Percentiles rank a stretch among this genome's conserved stretches.
Conservation (phyloP, 1,140 invertebrate species). For the Aradophagus sp. region DNA sequence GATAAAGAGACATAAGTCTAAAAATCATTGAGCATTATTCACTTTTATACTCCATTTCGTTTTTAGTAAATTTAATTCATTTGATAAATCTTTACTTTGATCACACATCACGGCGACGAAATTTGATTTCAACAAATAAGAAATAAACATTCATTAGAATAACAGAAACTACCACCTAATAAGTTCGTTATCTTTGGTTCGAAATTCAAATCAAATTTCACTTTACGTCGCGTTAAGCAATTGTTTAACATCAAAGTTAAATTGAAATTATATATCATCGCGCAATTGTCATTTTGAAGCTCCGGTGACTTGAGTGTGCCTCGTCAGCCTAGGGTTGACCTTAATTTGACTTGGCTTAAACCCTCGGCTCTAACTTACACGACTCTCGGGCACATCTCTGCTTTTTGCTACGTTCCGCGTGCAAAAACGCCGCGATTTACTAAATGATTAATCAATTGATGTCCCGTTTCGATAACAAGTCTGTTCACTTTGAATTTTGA, state of each 20-base stretch:
- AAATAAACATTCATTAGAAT: no score
- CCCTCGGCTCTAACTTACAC: slow-evolving; percentile 36
- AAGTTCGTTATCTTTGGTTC: no score
- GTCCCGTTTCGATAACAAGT: slow-evolving; percentile 25
- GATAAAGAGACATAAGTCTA: no score
- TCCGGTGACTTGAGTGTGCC: slow-evolving; percentile 41
- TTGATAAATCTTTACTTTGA: no score
- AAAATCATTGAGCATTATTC: no score
- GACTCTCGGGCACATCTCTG: slow-evolving; percentile 16
- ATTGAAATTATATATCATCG: slow-evolving; percentile 31
- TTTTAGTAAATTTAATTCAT: no score
- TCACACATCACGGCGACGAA: no score
- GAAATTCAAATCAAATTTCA: slow-evolving; percentile 5
- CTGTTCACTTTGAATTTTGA: slow-evolving; percentile 15
- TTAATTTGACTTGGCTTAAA: slow-evolving; percentile 51
- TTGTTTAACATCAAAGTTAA: slow-evolving; percentile 8
- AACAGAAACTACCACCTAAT: no score
- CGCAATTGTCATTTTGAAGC: slow-evolving; percentile 45
- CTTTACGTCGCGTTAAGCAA: slow-evolving; percentile 1
- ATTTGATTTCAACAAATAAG: no score
- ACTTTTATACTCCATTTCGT: no score
- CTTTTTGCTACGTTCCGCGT: slow-evolving; percentile 19
- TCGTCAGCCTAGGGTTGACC: slow-evolving; percentile 49
- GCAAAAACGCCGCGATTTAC: slow-evolving; percentile 32
- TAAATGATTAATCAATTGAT: slow-evolving; percentile 46